These are phyloP conservation scores for Rutpela maculata DNA, from an alignment of 2,888 invertebrate species.

Conservation along the genomic window DNA sequence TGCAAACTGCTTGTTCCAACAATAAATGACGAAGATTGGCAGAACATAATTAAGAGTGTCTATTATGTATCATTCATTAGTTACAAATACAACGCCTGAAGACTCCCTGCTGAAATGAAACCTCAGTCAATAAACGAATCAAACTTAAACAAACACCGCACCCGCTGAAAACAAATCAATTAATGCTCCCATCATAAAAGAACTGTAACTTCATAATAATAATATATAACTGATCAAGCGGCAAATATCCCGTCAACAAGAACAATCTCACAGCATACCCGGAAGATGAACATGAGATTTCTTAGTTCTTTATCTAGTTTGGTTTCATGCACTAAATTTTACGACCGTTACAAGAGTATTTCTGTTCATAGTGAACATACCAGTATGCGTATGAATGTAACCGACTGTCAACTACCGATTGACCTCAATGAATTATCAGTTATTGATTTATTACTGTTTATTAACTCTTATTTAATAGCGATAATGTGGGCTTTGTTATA, in stretches of 20 bases:
- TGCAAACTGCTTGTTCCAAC: too few relatives aligned
- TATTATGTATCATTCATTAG: not conserved
- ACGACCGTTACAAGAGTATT: constrained; percentile 1
- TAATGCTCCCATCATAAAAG: not conserved
- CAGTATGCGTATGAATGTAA: not conserved
- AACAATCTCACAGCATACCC: not conserved
- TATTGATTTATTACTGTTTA: not conserved
- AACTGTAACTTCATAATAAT: constrained; percentile 5
- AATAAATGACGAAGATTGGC: too few relatives aligned
- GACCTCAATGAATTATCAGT: not conserved
- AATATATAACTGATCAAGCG: constrained; percentile 8
- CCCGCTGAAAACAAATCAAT: not conserved
- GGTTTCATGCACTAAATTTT: constrained; percentile 20
- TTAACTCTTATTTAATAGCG: not conserved
- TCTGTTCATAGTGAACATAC: not conserved
- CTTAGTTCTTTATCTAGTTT: constrained; percentile 11
- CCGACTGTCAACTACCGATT: not conserved
- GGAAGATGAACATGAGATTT: constrained; percentile 13
- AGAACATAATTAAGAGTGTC: too few relatives aligned
- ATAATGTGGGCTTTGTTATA: not conserved
- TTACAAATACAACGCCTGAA: not conserved
- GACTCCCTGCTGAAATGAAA: constrained; percentile 1
- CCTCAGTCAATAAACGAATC: not conserved
- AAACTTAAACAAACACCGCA: not conserved
- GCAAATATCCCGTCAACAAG: not conserved